Evolutionary conservation across 1,140 invertebrate genomes (phyloP).

Genomic region (Pollicipes pollicipes): DNA sequence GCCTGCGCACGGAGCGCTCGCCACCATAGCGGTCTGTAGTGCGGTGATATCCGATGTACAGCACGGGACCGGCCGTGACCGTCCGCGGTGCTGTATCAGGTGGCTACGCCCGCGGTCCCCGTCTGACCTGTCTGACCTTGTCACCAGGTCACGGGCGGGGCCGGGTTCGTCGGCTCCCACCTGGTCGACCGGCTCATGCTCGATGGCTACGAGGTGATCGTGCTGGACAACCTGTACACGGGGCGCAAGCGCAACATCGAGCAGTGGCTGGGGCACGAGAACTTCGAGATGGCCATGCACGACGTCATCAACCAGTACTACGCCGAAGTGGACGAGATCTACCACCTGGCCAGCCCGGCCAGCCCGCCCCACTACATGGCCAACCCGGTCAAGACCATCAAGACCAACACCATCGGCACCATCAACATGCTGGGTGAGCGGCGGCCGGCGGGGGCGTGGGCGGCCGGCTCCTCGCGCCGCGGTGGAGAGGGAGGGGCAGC

Average conservation of each 20-base stretch:
- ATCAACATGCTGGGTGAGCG: constrained; percentile 88
- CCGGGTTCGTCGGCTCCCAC: constrained; percentile 97
- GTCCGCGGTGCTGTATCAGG: background rate
- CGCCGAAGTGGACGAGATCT: constrained; percentile 98
- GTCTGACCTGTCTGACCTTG: constrained; percentile 17
- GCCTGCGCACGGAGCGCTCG: background rate
- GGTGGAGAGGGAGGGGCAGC: background rate
- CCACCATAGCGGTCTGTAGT: no score
- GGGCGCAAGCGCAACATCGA: constrained; percentile 86
- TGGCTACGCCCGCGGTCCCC: background rate
- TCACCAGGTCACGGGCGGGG: constrained; percentile 75
- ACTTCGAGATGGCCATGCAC: constrained; percentile 97
- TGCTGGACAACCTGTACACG: constrained; percentile 48
- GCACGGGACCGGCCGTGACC: no score
- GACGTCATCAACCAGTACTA: constrained; percentile 96
- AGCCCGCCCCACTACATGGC: constrained; percentile 99
- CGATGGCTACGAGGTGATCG: constrained; percentile 93
- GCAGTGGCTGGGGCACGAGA: constrained; percentile 96
- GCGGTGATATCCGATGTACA: no score
- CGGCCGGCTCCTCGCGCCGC: background rate
- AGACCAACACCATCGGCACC: constrained; percentile 97
- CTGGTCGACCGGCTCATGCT: constrained; percentile 88
- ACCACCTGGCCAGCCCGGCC: constrained; percentile 95
- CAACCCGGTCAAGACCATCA: constrained; percentile 99
- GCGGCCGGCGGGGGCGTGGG: background rate